Evolutionary conservation across 2,797 vertebrate genomes (phyloP).

Genomic region (Enteromius paludinosus): DNA sequence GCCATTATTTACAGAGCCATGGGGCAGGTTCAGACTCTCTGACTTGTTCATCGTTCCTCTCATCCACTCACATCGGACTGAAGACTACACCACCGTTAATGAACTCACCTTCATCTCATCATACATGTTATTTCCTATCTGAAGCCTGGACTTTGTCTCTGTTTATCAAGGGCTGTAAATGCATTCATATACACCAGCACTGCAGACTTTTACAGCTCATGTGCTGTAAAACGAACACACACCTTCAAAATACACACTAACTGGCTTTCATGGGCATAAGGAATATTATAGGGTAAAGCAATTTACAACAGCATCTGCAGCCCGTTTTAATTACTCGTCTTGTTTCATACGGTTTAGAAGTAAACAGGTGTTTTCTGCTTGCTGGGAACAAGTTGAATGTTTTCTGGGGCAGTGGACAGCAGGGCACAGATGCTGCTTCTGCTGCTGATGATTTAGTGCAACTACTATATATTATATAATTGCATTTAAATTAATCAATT

Average conservation of each 20-base stretch:
- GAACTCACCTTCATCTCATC: not conserved
- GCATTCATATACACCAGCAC: not conserved
- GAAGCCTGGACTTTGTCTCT: not conserved
- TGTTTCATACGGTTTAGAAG: not conserved
- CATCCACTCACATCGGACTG: not conserved
- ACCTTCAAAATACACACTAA: not conserved
- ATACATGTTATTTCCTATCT: not conserved
- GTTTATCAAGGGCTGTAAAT: slow-evolving; percentile 2
- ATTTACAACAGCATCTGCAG: not conserved
- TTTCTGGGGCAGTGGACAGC: not conserved
- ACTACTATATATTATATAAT: too few species aligned
- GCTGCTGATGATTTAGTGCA: not conserved
- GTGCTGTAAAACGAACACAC: not conserved
- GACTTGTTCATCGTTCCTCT: not conserved
- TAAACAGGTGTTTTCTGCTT: not conserved
- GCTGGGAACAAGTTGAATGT: not conserved
- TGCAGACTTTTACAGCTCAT: not conserved
- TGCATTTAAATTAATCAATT: too few species aligned
- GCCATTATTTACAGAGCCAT: not conserved
- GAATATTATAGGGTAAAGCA: not conserved
- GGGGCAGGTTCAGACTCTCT: not conserved
- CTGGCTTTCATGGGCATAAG: not conserved
- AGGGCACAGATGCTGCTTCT: not conserved
- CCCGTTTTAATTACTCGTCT: not conserved
- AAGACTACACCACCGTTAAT: not conserved